Conservation (phyloP, 2,888 invertebrate species). For the Notodonta dromedarius region DNA sequence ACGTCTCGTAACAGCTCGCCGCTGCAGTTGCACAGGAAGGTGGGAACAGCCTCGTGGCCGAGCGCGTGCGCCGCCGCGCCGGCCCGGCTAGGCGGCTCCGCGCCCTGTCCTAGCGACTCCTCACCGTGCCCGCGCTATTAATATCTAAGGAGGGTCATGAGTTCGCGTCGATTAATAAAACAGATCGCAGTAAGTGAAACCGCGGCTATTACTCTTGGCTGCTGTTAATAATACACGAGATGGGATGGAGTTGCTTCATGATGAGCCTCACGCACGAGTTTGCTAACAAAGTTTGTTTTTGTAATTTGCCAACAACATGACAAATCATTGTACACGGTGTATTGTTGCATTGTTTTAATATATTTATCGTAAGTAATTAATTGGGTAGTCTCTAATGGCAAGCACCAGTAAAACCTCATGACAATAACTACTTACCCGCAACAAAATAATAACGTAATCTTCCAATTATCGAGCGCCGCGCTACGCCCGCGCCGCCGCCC, state of each 20-base stretch:
- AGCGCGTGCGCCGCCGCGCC: not conserved
- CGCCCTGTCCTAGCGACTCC: not conserved
- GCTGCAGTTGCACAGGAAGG: not conserved
- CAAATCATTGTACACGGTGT: not conserved
- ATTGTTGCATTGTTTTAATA: too few relatives aligned
- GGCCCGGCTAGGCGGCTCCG: too few relatives aligned
- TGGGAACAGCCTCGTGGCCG: not conserved
- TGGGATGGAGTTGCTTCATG: not conserved
- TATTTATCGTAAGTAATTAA: too few relatives aligned
- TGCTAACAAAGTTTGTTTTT: not conserved
- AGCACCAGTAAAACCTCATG: not conserved
- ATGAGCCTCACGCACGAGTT: not conserved
- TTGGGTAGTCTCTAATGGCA: not conserved
- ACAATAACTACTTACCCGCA: slow-evolving; percentile 2
- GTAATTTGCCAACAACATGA: too few relatives aligned
- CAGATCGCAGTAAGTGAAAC: not conserved
- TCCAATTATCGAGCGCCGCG: not conserved
- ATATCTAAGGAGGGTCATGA: not conserved
- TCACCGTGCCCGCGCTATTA: slow-evolving; percentile 1
- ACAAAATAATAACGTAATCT: slow-evolving; percentile 1
- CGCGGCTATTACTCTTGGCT: not conserved
- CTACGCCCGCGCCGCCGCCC: not conserved
- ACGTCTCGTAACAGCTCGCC: not conserved
- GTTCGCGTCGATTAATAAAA: not conserved
- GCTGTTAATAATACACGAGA: slow-evolving; percentile 2